phyloP scores from a whole-genome alignment of 2,888 invertebrate species.

The Calephelis perditalis region DNA sequence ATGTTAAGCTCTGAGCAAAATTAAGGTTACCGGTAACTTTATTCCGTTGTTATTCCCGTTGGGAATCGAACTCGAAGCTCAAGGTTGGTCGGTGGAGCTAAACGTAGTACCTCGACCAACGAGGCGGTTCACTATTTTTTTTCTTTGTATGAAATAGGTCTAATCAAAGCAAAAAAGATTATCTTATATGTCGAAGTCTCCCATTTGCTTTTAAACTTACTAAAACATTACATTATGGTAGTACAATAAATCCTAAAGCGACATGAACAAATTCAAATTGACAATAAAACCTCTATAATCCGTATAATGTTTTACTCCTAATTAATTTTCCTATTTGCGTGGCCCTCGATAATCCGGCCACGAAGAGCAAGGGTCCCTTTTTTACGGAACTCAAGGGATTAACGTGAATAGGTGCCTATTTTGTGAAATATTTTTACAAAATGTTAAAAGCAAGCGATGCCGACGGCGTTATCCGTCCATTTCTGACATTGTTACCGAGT shows the following conservation, averaged over 20 bases:
- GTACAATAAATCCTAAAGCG: constrained; percentile 3
- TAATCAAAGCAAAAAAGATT: too few relatives aligned
- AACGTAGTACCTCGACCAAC: too few relatives aligned
- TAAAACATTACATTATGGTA: too few relatives aligned
- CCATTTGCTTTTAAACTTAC: too few relatives aligned
- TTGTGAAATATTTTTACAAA: constrained; percentile 1
- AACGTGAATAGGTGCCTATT: neutral
- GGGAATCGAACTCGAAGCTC: too few relatives aligned
- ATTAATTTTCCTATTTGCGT: constrained; percentile 61
- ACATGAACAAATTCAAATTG: constrained; percentile 34
- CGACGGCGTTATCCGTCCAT: neutral
- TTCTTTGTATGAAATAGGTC: too few relatives aligned
- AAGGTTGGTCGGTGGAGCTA: too few relatives aligned
- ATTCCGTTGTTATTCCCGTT: too few relatives aligned
- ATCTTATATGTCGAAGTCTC: too few relatives aligned
- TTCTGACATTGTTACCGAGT: neutral
- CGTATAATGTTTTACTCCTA: constrained; percentile 61
- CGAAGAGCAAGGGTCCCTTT: constrained; percentile 13
- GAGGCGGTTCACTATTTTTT: too few relatives aligned
- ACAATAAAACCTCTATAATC: constrained; percentile 48
- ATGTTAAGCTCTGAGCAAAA: too few relatives aligned
- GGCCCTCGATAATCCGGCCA: constrained; percentile 53
- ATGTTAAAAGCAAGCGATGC: neutral
- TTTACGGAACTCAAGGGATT: constrained; percentile 13
- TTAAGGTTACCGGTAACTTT: too few relatives aligned